Evolutionary conservation across 1,140 invertebrate genomes (phyloP).

Genomic region (Caerostris darwini): DNA sequence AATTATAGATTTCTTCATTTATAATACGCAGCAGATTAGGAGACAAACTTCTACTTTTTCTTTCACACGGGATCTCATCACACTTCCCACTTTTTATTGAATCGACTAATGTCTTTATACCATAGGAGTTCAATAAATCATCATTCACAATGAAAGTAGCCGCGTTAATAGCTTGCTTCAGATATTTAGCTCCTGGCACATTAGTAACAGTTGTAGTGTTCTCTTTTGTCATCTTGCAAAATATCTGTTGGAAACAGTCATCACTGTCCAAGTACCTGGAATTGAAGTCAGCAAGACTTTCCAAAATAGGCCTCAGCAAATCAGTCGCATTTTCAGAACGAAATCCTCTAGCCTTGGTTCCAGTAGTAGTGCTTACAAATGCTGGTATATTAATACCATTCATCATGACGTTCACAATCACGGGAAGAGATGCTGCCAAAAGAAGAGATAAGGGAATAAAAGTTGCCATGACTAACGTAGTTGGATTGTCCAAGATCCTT

Average conservation of each 20-base stretch:
- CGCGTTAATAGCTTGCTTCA: slow-evolving; percentile 27
- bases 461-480: slow-evolving; percentile 63
- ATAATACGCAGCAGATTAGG: slow-evolving; percentile 16
- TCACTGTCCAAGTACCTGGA: slow-evolving; percentile 39
- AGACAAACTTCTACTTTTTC: background rate
- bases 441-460: slow-evolving; percentile 69
- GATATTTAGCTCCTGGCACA: slow-evolving; percentile 27
- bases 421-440: slow-evolving; percentile 55
- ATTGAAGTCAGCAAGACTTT: slow-evolving; percentile 57
- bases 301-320: slow-evolving; percentile 12
- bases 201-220: background rate
- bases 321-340: background rate
- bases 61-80: slow-evolving; percentile 29
- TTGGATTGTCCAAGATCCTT: slow-evolving; percentile 67
- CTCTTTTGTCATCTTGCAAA: slow-evolving; percentile 61
- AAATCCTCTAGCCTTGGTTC: background rate
- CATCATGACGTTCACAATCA: slow-evolving; percentile 68
- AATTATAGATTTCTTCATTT: slow-evolving; percentile 50
- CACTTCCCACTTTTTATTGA: slow-evolving; percentile 51
- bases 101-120: slow-evolving; percentile 44
- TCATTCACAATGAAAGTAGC: slow-evolving; percentile 61
- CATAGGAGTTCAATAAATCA: slow-evolving; percentile 35
- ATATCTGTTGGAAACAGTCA: slow-evolving; percentile 57
- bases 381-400: slow-evolving; percentile 63
- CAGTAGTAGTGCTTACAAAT: background rate